Base-by-base conservation (phyloP, 2,113 vertebrate species). In the Arothron firmamentum region DNA sequence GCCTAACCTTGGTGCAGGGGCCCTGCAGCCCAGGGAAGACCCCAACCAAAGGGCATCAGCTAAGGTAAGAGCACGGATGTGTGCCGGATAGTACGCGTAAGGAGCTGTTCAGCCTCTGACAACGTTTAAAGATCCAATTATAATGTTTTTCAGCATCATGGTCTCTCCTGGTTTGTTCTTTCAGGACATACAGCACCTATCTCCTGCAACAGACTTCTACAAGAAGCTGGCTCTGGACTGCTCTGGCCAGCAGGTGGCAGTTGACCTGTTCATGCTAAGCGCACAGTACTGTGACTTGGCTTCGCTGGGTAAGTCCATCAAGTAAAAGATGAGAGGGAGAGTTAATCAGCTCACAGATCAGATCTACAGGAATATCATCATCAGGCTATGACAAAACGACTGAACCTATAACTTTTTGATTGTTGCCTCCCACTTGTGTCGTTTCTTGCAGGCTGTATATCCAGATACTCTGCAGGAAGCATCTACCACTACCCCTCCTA, bases 191-290 rank as follows among this genome's bases (percentile, higher is more conserved):
- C 94, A 94, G 72, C 88, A 92, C 74, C 88, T 99, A 64, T 93
- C 93, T 17, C 96, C 96, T 52, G 96, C 95, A 0, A 99, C 95
- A 65, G 96, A 99, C 80, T 99, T 99, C 81, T 99, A 98, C 81
- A 99, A 99, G 88, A 99, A 98, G 79, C 82, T 99, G 85, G 96
- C 96, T 46, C 93, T 99, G 88, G 96, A 99, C 84, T 99, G 96
- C 82, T 98, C 96, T 3, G 96, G 95, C 28, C 96, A 98, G 64
- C 96, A 99, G 74, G 92, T 98, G 80, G 94, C 96, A 1, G 95
- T 99, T 48, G 96, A 99, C 76, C 89, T 99, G 67, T 99, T 98
- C 75, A 91, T 99, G 85, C 92, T 99, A 63, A 98, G 95, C 57
- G 84, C 95, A 21, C 95, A 96, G 63, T 98, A 95, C 84, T 95